phyloP scores from a whole-genome alignment of 1,140 invertebrate genomes.

The Laodelphax striatellus region DNA sequence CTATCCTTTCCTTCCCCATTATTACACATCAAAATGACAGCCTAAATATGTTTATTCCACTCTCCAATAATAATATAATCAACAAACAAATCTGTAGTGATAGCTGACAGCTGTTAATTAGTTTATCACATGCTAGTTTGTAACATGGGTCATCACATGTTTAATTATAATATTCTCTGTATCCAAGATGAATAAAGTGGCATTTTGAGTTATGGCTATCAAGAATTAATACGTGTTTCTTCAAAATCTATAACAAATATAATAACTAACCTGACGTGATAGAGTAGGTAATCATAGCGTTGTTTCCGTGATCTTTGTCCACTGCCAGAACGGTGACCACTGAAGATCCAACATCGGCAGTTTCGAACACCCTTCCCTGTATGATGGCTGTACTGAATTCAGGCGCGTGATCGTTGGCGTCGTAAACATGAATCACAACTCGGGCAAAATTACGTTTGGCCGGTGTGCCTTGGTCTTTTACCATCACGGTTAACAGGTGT shows the following conservation, averaged over 20 bases:
- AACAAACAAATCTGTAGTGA: no score
- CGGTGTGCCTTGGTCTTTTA: slow-evolving; percentile 77
- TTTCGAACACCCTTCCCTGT: slow-evolving; percentile 64
- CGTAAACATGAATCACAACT: slow-evolving; percentile 67
- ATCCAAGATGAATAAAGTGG: no score
- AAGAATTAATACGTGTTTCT: background rate
- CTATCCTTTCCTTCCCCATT: no score
- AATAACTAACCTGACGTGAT: slow-evolving; percentile 52
- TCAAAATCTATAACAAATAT: no score
- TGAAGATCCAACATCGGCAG: slow-evolving; percentile 54
- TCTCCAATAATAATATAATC: no score
- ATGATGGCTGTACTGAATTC: slow-evolving; percentile 64
- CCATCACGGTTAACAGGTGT: slow-evolving; percentile 81
- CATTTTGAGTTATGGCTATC: background rate
- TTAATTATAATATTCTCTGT: no score
- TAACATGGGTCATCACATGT: no score
- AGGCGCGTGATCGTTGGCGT: slow-evolving; percentile 83
- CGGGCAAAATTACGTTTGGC: slow-evolving; percentile 74
- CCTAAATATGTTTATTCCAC: no score
- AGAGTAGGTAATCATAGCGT: slow-evolving; percentile 66
- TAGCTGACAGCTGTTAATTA: no score
- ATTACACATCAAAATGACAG: no score
- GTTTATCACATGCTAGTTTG: no score
- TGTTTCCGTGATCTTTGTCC: slow-evolving; percentile 70
- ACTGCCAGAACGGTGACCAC: slow-evolving; percentile 62